phyloP scores from a whole-genome alignment of 30 jellyfish, hydroid and myxozoan species.

The Catostylus mosaicus region DNA sequence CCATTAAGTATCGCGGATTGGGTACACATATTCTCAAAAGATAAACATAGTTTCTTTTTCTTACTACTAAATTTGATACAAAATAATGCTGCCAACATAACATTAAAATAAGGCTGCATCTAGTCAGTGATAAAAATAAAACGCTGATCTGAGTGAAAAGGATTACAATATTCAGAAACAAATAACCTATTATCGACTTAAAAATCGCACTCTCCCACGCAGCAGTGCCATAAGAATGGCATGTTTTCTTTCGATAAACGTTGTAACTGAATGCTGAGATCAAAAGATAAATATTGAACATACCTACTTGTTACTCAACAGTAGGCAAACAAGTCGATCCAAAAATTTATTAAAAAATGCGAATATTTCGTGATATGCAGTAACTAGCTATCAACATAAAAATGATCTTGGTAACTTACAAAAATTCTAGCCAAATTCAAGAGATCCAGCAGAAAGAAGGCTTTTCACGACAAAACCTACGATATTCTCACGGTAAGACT shows the following conservation, averaged over 20 bases:
- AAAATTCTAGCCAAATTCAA: neutral
- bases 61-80: too few species aligned
- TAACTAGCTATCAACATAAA: neutral
- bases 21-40: too few species aligned
- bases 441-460: neutral
- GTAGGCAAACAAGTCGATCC: too few species aligned
- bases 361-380: too few species aligned
- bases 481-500: constrained; percentile 25
- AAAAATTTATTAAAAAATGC: too few species aligned
- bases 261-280: neutral
- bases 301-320: too few species aligned
- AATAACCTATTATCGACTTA: too few species aligned
- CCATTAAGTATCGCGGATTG: too few species aligned
- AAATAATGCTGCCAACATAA: too few species aligned
- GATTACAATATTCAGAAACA: neutral
- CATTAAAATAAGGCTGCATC: too few species aligned
- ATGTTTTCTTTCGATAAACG: neutral
- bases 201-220: neutral
- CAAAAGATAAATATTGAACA: neutral
- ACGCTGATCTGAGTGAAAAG: neutral
- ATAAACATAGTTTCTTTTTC: too few species aligned
- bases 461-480: neutral
- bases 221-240: neutral
- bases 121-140: neutral
- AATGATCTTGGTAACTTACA: neutral